Conservation (phyloP, 2,888 invertebrate species). For the Dynastes tityus region DNA sequence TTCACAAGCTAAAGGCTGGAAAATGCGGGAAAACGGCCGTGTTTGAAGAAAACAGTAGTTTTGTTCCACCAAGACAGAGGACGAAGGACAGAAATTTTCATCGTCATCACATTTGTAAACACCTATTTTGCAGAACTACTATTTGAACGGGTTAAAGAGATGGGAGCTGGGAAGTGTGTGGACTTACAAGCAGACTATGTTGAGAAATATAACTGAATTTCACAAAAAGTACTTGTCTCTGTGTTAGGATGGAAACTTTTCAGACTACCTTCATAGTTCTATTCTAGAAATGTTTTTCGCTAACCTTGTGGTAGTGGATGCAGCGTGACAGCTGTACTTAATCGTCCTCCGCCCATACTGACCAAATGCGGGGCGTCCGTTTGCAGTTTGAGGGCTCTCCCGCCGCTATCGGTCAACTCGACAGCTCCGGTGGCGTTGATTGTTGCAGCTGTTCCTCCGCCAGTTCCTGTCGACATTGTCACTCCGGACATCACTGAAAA, state of each 20-base stretch:
- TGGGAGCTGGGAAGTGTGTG: too few relatives aligned
- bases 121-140: too few relatives aligned
- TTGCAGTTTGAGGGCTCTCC: slow-evolving; percentile 77
- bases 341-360: slow-evolving; percentile 90
- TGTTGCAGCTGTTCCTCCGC: slow-evolving; percentile 50
- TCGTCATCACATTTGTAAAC: too few relatives aligned
- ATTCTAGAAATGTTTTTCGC: slow-evolving; percentile 53
- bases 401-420: slow-evolving; percentile 67
- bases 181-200: too few relatives aligned
- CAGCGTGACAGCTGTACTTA: slow-evolving; percentile 93
- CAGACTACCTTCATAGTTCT: neutral
- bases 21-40: too few relatives aligned
- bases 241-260: neutral
- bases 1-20: too few relatives aligned
- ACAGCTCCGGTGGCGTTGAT: slow-evolving; percentile 54
- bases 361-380: slow-evolving; percentile 93
- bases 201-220: too few relatives aligned
- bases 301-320: slow-evolving; percentile 92
- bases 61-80: too few relatives aligned
- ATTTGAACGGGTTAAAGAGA: too few relatives aligned
- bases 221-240: too few relatives aligned
- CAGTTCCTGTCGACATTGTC: slow-evolving; percentile 51
- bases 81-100: too few relatives aligned
- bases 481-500: slow-evolving; percentile 59
- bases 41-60: too few relatives aligned